A percentile compares a stretch with the other conserved stretches of the same genome.
phyloP scores from a whole-genome alignment of 2,797 vertebrate genomes.

The Limosa lapponica region DNA sequence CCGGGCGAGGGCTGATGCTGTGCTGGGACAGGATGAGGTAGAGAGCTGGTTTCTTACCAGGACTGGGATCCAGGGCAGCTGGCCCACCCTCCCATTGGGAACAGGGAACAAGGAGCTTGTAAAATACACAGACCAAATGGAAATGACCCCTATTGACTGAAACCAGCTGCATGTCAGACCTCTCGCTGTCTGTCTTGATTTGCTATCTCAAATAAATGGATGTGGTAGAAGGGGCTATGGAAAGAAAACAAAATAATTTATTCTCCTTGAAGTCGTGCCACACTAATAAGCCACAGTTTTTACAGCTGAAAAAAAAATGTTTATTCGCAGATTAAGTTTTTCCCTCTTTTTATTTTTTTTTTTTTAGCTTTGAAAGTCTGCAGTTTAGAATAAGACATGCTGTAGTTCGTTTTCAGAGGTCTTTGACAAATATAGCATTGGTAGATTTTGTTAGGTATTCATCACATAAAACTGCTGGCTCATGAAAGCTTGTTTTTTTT shows the following conservation, averaged over 20 bases:
- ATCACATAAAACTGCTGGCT: conserved; percentile 39
- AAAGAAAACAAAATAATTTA: conserved; percentile 70
- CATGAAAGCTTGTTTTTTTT: not conserved
- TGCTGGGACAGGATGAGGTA: conserved; percentile 72
- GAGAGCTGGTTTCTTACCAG: conserved; percentile 77
- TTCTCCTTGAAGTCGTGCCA: conserved; percentile 49
- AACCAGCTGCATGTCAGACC: conserved; percentile 84
- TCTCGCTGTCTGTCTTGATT: conserved; percentile 71
- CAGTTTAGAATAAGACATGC: conserved; percentile 47
- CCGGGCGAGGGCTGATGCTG: not conserved
- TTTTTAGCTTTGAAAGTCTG: conserved; percentile 14
- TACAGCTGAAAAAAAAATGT: conserved; percentile 66
- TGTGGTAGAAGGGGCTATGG: conserved; percentile 70
- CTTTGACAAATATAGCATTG: conserved; percentile 52
- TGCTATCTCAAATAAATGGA: conserved; percentile 76
- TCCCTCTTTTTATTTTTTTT: not conserved
- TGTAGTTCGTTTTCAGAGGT: conserved; percentile 47
- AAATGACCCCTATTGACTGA: conserved; percentile 83
- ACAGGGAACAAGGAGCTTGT: conserved; percentile 86
- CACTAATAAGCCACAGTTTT: conserved; percentile 55
- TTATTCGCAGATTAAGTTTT: conserved; percentile 65
- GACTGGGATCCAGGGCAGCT: conserved; percentile 84
- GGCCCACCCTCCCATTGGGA: conserved; percentile 85
- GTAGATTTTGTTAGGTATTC: conserved; percentile 60
- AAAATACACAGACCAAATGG: conserved; percentile 85